These are phyloP conservation scores for Halisarca cf. caerulea DNA, from an alignment of 37 sponge, comb jelly and placozoan genomes.

Conservation along the genomic window DNA sequence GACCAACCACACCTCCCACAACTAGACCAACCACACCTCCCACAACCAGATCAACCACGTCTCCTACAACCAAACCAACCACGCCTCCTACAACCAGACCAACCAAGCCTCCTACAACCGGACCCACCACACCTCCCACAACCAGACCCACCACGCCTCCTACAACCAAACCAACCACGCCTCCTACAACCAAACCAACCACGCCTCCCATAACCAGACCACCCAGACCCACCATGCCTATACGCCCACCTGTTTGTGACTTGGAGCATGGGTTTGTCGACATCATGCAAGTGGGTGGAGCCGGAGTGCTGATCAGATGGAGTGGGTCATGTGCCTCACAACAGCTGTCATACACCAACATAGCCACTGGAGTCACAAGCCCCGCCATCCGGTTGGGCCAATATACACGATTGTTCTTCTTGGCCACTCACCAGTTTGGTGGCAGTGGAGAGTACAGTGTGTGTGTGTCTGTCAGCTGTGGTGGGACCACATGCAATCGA, in stretches of 20 bases:
- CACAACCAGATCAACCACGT: not conserved
- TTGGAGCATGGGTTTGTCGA: too few relatives aligned
- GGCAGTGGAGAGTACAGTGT: not conserved
- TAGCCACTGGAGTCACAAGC: not conserved
- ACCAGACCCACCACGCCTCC: not conserved
- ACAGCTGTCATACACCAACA: not conserved
- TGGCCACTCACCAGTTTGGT: not conserved
- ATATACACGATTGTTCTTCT: not conserved
- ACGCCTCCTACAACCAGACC: not conserved
- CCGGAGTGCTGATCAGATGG: not conserved
- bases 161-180: not conserved
- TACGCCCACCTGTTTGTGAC: too few relatives aligned
- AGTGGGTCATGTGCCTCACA: not conserved
- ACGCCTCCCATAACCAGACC: not conserved
- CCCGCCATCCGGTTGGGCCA: not conserved
- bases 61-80: not conserved
- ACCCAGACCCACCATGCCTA: not conserved
- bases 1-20: not conserved
- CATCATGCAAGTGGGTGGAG: too few relatives aligned
- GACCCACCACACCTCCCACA: not conserved
- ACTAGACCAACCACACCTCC: not conserved
- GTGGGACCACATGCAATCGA: too few relatives aligned
- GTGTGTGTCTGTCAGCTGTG: not conserved
- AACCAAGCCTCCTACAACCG: not conserved
- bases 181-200: not conserved